Evolutionary conservation across 2,113 vertebrate genomes (phyloP), one percentile per base, ranked within the genome.

Genomic region (Silurus asotus): DNA sequence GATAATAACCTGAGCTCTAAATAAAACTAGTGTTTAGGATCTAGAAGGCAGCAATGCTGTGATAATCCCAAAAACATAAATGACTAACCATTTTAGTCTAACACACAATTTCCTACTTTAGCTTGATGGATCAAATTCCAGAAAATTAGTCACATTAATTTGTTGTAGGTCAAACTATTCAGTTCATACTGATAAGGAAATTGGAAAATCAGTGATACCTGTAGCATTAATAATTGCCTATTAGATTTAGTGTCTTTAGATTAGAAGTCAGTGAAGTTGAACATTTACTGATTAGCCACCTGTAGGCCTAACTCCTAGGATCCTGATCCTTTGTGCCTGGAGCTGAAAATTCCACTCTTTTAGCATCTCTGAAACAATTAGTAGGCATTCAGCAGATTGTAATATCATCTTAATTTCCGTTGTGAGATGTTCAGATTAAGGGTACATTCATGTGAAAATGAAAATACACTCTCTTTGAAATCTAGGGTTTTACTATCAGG

Each of bases 351-450:
- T 48, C 28, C 45, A 19, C 15, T 19, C 49, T 56, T 64, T 2
- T 37, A 37, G 6, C 13, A 81, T 8, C 55, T 65, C 69, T 19
- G 15, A 84, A 45, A 76, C 83, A 87, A 64, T 83, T 83, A 88
- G 58, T 80, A 87, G 86, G 64, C 51, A 48, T 49, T 78, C 69
- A 58, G 51, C 48, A 81, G 67, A 67, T 74, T 84, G 59, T 62
- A 62, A 83, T 48, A 51, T 81, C 84, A 85, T 49, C 70, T 84
- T 88, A 76, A 83, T 81, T 86, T 67, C 51, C 80, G 17, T 15
- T 65, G 76, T 23, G 49, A 72, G 53, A 86, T 86, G 84, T 65
- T 82, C 62, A 84, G 83, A 83, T 87, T 87, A 79, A 37, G 23
- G 48, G 62, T 88, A 89, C 78, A 84, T 74, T 37, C 37, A 37